A percentile compares a stretch with the other conserved stretches of the same genome.
These are phyloP conservation scores for Patagioenas fasciata DNA, from an alignment of 2,113 vertebrate genomes.

Conservation along the genomic window DNA sequence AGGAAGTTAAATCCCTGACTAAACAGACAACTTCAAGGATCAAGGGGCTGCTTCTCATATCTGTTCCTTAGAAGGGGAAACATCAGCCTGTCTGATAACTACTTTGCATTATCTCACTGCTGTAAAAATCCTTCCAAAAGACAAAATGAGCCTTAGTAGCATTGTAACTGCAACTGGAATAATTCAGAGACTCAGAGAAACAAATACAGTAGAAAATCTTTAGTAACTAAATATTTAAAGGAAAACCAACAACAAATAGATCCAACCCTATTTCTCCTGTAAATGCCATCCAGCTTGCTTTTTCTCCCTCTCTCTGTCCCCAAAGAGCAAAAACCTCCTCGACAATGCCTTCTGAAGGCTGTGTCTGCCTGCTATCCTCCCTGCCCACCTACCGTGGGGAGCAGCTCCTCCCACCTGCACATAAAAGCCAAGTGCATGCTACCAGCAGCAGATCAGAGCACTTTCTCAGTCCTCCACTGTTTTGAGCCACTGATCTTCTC, in stretches of 20 bases:
- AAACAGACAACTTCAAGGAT: neutral
- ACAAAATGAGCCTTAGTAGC: neutral
- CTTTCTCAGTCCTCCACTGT: conserved; percentile 76
- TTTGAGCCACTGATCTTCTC: conserved; percentile 77
- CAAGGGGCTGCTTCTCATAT: neutral
- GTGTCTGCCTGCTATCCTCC: conserved; percentile 61
- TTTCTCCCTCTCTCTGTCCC: conserved; percentile 16
- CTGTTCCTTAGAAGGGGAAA: neutral
- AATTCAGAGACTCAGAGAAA: neutral
- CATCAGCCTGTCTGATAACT: neutral
- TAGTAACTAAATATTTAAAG: neutral
- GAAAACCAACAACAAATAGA: neutral
- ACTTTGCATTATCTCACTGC: neutral
- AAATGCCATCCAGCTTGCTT: neutral
- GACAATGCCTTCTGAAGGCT: conserved; percentile 68
- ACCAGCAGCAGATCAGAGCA: conserved; percentile 80
- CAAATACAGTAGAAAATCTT: neutral
- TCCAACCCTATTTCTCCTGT: neutral
- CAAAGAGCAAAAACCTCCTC: conserved; percentile 55
- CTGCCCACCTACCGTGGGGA: conserved; percentile 82
- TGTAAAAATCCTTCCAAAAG: neutral
- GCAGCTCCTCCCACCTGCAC: conserved; percentile 91
- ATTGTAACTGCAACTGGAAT: neutral
- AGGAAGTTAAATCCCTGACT: neutral
- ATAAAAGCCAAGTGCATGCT: conserved; percentile 93